A percentile compares a stretch with the other conserved stretches of the same genome.
These are phyloP conservation scores for Nephrotoma appendiculata DNA, from an alignment of 2,888 invertebrate species.

Conservation along the genomic window DNA sequence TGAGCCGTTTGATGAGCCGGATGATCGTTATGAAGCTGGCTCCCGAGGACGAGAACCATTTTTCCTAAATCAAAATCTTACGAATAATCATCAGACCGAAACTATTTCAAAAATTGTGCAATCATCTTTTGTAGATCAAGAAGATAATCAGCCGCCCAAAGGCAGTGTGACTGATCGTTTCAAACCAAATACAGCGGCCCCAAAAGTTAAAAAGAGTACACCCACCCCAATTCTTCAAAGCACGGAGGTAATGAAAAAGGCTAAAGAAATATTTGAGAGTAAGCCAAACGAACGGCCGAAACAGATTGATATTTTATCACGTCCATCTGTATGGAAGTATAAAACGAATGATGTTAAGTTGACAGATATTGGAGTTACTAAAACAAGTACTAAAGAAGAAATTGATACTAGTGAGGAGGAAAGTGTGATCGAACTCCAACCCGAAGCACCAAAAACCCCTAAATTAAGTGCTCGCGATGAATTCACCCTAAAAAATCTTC, in stretches of 20 bases:
- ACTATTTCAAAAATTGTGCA: constrained; percentile 24
- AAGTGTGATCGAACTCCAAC: not conserved
- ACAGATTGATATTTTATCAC: constrained; percentile 35
- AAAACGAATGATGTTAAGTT: constrained; percentile 26
- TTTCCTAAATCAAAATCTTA: not conserved
- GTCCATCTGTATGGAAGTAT: constrained; percentile 36
- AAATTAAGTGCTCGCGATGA: not conserved
- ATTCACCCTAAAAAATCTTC: constrained; percentile 4
- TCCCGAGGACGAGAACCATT: constrained; percentile 24
- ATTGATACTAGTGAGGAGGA: constrained; percentile 7
- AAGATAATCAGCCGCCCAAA: not conserved
- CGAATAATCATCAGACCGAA: not conserved
- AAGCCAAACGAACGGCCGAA: constrained; percentile 25
- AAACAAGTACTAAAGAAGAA: constrained; percentile 13
- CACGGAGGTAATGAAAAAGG: constrained; percentile 51
- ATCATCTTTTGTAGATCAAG: constrained; percentile 35
- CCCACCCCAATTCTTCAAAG: constrained; percentile 33
- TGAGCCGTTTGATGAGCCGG: constrained; percentile 10
- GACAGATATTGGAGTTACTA: constrained; percentile 34
- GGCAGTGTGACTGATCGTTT: constrained; percentile 8
- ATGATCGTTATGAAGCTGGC: constrained; percentile 15
- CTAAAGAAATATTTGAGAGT: constrained; percentile 52
- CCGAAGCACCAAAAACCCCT: not conserved
- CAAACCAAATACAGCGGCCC: constrained; percentile 9
- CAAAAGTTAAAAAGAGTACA: constrained; percentile 6